These are phyloP conservation scores for Caenorhabditis remanei DNA, from an alignment of 1,140 invertebrate genomes.

Conservation along the genomic window DNA sequence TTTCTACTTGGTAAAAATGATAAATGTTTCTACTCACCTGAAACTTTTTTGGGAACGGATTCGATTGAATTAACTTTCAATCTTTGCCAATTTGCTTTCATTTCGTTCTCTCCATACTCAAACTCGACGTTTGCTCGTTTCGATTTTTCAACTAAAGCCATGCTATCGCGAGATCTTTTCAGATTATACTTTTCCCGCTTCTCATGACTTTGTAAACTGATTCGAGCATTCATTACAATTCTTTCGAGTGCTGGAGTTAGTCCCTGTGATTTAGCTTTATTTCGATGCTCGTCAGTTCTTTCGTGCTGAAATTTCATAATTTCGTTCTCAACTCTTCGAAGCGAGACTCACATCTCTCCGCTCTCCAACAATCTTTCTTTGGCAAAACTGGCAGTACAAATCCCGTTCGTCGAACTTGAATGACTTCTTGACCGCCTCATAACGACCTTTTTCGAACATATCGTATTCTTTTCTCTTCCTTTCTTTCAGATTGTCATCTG, in stretches of 20 bases:
- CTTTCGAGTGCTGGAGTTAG: constrained; percentile 9
- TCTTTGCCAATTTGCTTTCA: constrained; percentile 1
- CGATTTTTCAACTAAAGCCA: background rate
- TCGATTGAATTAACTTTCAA: constrained; percentile 25
- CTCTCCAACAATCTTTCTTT: background rate
- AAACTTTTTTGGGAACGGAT: background rate
- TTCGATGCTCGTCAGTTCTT: constrained; percentile 29
- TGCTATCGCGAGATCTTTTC: background rate
- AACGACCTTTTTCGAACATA: background rate
- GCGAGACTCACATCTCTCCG: constrained; percentile 1
- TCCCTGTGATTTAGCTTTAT: background rate
- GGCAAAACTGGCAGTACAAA: constrained; percentile 23
- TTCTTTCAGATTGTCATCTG: background rate
- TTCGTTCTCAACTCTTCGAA: background rate
- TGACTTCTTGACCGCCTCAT: background rate
- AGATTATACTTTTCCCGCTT: background rate
- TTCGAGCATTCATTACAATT: constrained; percentile 3
- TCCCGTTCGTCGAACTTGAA: constrained; percentile 7
- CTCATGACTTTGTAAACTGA: background rate
- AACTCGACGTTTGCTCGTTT: constrained; percentile 12
- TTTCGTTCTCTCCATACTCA: constrained; percentile 30
- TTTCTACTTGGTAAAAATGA: background rate
- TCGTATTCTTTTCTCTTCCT: constrained; percentile 4
- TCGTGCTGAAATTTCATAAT: constrained; percentile 9
- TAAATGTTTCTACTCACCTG: background rate